phyloP scores from a whole-genome alignment of 2,888 invertebrate genomes.

The Amiota mariae region DNA sequence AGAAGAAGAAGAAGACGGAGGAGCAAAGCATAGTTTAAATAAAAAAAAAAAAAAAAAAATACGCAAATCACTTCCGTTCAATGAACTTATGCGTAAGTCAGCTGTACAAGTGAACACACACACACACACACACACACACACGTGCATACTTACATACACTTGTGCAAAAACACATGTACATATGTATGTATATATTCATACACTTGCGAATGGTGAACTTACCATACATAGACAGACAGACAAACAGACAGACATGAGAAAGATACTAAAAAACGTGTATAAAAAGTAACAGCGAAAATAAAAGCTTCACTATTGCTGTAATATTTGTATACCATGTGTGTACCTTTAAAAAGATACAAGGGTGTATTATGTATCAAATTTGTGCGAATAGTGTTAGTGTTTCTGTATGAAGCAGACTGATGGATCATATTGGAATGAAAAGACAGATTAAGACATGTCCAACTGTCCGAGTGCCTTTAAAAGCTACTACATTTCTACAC shows the following conservation, averaged over 20 bases:
- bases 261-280: too few species aligned
- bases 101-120: conserved; percentile 43
- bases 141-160: conserved; percentile 29
- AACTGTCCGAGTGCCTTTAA: too few species aligned
- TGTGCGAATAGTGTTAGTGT: too few species aligned
- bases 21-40: neutral
- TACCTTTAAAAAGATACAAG: too few species aligned
- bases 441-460: too few species aligned
- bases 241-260: neutral
- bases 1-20: neutral
- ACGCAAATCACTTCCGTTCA: conserved; percentile 72
- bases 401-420: too few species aligned
- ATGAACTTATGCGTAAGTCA: conserved; percentile 71
- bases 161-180: conserved; percentile 38
- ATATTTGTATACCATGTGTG: too few species aligned
- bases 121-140: neutral
- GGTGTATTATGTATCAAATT: too few species aligned
- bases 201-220: neutral
- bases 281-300: neutral
- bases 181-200: conserved; percentile 30
- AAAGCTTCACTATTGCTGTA: neutral
- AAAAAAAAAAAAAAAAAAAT: conserved; percentile 37
- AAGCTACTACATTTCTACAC: too few species aligned
- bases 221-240: neutral
- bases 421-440: too few species aligned